Evolutionary conservation across 1,140 invertebrate species (phyloP).

Genomic region (Coelopa frigida): DNA sequence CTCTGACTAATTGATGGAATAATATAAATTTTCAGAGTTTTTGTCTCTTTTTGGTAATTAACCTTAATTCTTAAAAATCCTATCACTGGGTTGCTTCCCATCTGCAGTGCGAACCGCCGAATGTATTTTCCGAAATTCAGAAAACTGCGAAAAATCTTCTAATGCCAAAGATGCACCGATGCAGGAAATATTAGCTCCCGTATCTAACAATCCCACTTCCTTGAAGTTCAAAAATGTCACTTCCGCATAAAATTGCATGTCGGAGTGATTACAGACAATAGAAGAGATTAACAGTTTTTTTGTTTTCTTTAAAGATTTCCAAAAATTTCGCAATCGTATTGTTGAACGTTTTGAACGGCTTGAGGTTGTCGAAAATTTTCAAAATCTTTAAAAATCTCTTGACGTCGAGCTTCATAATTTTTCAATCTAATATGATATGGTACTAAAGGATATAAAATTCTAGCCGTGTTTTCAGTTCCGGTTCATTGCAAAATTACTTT

Average conservation of each 20-base stretch:
- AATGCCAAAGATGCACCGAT: not conserved
- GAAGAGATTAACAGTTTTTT: too few species aligned
- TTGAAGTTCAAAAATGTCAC: not conserved
- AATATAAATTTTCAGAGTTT: slow-evolving; percentile 1
- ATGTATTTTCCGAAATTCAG: not conserved
- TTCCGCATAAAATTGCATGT: not conserved
- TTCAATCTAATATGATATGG: too few species aligned
- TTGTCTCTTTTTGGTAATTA: not conserved
- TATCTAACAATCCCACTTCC: not conserved
- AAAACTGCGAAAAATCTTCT: not conserved
- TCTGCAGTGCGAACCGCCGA: not conserved
- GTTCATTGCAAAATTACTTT: too few species aligned
- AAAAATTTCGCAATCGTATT: not conserved
- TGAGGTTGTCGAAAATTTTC: too few species aligned
- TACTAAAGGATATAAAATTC: too few species aligned
- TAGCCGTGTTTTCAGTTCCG: too few species aligned
- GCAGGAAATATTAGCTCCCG: slow-evolving; percentile 1
- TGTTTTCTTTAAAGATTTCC: not conserved
- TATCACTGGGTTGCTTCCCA: not conserved
- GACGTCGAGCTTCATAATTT: too few species aligned
- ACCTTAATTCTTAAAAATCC: not conserved
- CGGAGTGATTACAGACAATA: not conserved
- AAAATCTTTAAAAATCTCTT: too few species aligned
- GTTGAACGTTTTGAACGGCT: not conserved
- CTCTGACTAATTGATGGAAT: too few species aligned